These are phyloP conservation scores for Aphelenchoides besseyi DNA, from an alignment of 1,140 invertebrate species.

Conservation along the genomic window DNA sequence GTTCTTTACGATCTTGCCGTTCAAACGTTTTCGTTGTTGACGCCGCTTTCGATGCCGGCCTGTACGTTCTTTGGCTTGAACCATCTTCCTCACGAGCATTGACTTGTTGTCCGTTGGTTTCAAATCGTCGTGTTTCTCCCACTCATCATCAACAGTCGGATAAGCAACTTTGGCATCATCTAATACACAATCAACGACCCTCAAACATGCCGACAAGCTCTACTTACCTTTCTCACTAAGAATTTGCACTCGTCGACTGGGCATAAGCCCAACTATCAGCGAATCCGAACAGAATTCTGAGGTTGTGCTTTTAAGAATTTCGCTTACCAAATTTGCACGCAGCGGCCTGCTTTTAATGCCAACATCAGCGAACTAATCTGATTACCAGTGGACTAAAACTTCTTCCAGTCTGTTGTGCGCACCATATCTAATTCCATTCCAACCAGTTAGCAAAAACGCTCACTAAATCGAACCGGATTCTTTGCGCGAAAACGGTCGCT, in stretches of 20 bases:
- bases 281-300: too few species aligned
- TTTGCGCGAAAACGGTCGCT: too few species aligned
- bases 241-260: constrained; percentile 38
- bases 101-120: constrained; percentile 14
- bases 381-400: too few species aligned
- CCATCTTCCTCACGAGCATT: constrained; percentile 19
- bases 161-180: constrained; percentile 24
- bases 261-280: constrained; percentile 33
- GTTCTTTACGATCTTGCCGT: too few species aligned
- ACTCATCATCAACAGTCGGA: constrained; percentile 30
- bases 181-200: constrained; percentile 14
- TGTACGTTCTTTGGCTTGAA: not conserved
- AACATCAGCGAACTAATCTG: too few species aligned
- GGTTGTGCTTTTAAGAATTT: too few species aligned
- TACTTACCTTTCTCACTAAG: constrained; percentile 37
- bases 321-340: too few species aligned
- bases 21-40: not conserved
- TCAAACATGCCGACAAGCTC: constrained; percentile 1
- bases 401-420: too few species aligned
- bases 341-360: too few species aligned
- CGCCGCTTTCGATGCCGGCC: not conserved
- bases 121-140: constrained; percentile 26
- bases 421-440: too few species aligned
- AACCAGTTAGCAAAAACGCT: too few species aligned
- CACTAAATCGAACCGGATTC: too few species aligned